Conservation (phyloP, 2,113 vertebrate species). For the Scatophagus argus region DNA sequence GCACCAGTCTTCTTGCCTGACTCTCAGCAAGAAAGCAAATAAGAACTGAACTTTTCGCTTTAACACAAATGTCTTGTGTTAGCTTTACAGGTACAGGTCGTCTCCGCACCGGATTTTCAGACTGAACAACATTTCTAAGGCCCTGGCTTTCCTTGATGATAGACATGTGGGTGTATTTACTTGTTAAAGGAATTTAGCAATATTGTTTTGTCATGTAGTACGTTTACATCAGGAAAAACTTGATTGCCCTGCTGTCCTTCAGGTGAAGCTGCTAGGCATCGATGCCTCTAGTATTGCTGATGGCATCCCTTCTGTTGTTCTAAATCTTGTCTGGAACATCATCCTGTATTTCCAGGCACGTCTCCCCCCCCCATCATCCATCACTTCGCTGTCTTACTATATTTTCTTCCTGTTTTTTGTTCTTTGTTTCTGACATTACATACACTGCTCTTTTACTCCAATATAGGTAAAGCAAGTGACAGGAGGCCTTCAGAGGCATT, state of each 20-base stretch:
- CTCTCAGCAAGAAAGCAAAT: no score
- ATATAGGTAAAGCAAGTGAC: constrained; percentile 91
- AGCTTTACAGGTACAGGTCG: constrained; percentile 92
- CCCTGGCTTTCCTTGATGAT: constrained; percentile 91
- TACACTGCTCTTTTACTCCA: neutral
- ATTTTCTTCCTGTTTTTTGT: neutral
- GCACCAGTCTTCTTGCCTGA: neutral
- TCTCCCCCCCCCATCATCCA: neutral
- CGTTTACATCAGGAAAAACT: neutral
- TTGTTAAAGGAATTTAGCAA: neutral
- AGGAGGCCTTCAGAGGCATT: constrained; percentile 86
- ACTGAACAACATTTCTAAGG: constrained; percentile 94
- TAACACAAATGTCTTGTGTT: constrained; percentile 4
- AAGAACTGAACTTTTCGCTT: neutral
- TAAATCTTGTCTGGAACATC: constrained; percentile 94
- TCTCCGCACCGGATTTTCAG: constrained; percentile 92
- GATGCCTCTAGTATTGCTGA: constrained; percentile 92
- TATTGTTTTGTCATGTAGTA: neutral
- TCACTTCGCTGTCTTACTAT: neutral
- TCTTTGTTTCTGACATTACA: constrained; percentile 1
- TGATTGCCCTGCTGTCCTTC: constrained; percentile 2
- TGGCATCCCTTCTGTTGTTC: constrained; percentile 90
- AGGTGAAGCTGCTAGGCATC: constrained; percentile 93
- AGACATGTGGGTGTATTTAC: constrained; percentile 88
- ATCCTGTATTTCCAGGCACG: constrained; percentile 94